These are phyloP conservation scores for Aphidius ervi DNA, from an alignment of 1,140 invertebrate species.

Conservation along the genomic window DNA sequence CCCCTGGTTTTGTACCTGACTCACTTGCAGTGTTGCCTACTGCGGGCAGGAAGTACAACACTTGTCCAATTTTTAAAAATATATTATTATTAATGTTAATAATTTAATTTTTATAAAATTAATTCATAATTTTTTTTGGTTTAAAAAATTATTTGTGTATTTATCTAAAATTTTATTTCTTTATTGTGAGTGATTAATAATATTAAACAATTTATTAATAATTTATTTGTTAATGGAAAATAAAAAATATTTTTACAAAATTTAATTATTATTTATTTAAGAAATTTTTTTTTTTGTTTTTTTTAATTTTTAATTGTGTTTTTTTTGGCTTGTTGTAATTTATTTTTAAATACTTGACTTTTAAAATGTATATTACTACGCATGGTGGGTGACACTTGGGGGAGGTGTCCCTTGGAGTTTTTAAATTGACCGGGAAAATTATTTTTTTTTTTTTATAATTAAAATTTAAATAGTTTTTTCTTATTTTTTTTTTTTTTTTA, in stretches of 20 bases:
- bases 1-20: slow-evolving; percentile 27
- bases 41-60: slow-evolving; percentile 44
- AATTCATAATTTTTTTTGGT: not conserved
- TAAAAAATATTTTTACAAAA: not conserved
- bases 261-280: not conserved
- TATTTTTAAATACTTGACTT: slow-evolving; percentile 4
- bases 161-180: not conserved
- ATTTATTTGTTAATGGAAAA: no score
- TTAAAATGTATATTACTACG: slow-evolving; percentile 13
- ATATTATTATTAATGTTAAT: slow-evolving; percentile 30
- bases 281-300: not conserved
- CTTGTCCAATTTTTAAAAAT: slow-evolving; percentile 33
- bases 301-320: not conserved
- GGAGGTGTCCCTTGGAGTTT: not conserved
- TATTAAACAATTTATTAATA: no score
- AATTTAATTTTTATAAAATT: slow-evolving; percentile 18
- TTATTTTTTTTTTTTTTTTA: not conserved
- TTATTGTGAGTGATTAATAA: not conserved
- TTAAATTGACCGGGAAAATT: not conserved
- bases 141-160: not conserved
- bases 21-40: slow-evolving; percentile 45
- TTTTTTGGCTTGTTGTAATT: not conserved
- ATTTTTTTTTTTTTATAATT: not conserved
- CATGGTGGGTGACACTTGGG: slow-evolving; percentile 14
- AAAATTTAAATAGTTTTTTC: not conserved